Conservation (phyloP, 2,797 vertebrate genomes). For the Mus minutoides region DNA sequence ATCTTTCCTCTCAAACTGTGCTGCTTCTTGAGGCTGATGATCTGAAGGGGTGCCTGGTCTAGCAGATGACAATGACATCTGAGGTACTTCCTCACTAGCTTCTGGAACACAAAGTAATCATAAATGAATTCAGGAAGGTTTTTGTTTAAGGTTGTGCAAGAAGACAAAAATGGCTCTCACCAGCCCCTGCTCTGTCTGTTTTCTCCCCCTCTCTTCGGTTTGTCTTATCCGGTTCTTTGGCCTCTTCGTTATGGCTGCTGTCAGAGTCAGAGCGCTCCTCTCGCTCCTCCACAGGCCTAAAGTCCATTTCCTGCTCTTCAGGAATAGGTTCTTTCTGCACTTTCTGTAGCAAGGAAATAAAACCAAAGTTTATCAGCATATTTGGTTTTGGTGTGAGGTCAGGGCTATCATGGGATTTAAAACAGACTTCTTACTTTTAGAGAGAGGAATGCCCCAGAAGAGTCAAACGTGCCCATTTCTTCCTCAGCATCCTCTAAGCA, state of each 20-base stretch:
- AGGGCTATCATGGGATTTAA: background rate
- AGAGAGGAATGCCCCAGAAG: constrained; percentile 97
- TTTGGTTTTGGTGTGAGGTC: background rate
- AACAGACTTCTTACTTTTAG: constrained; percentile 90
- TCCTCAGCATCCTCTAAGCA: constrained; percentile 98
- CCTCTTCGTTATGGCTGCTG: constrained; percentile 91
- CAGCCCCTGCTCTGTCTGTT: constrained; percentile 82
- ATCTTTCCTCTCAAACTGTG: constrained; percentile 87
- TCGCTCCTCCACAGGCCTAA: constrained; percentile 93
- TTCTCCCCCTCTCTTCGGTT: constrained; percentile 89
- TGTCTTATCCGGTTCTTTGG: constrained; percentile 93
- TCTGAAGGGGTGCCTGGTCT: constrained; percentile 86
- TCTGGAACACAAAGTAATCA: constrained; percentile 84
- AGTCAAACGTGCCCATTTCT: constrained; percentile 99
- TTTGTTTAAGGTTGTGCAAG: background rate
- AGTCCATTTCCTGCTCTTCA: constrained; percentile 98
- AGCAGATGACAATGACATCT: constrained; percentile 81
- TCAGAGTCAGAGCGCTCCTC: constrained; percentile 92
- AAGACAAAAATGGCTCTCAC: constrained; percentile 73
- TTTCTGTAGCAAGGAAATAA: constrained; percentile 89
- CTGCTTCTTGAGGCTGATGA: constrained; percentile 82
- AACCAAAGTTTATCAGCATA: constrained; percentile 34
- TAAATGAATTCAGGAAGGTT: constrained; percentile 39
- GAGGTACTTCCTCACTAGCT: constrained; percentile 85
- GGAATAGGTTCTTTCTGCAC: constrained; percentile 97